Conservation (phyloP, 2,888 invertebrate species). For the Diaprepes abbreviatus region DNA sequence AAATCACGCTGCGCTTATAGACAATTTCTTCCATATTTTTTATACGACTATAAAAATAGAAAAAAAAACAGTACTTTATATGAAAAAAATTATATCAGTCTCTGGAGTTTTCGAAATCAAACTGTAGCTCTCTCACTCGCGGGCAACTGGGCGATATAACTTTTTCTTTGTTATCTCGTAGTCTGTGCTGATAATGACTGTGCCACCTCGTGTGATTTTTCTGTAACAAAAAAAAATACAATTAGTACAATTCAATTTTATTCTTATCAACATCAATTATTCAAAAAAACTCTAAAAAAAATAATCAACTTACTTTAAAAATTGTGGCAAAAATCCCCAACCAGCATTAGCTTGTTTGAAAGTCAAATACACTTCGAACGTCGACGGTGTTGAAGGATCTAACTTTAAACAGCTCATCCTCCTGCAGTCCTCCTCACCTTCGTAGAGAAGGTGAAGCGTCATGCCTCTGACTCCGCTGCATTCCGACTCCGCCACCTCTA, state of each 20-base stretch:
- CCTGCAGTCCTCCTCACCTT: conserved; percentile 78
- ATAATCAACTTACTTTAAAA: conserved; percentile 91
- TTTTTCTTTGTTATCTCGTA: conserved; percentile 92
- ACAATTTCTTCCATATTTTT: conserved; percentile 53
- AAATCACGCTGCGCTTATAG: conserved; percentile 61
- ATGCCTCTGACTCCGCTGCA: conserved; percentile 91
- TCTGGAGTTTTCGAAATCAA: conserved; percentile 48
- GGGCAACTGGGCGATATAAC: conserved; percentile 75
- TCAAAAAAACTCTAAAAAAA: no score
- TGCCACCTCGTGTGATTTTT: conserved; percentile 87
- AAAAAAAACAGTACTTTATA: conserved; percentile 55
- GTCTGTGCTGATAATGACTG: conserved; percentile 89
- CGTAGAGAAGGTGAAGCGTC: conserved; percentile 85
- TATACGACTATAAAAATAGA: conserved; percentile 58
- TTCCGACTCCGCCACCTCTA: conserved; percentile 87
- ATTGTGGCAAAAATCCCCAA: conserved; percentile 91
- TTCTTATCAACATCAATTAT: no score
- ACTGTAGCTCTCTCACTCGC: conserved; percentile 36
- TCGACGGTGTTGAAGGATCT: conserved; percentile 89
- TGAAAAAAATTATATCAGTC: conserved; percentile 54
- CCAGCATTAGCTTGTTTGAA: conserved; percentile 88
- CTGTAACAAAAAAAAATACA: conserved; percentile 67
- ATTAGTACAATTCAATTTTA: conserved; percentile 29
- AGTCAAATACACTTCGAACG: conserved; percentile 91
- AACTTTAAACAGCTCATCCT: conserved; percentile 87